These are phyloP conservation scores for Agrenia bidenticulata DNA, from an alignment of 2,888 invertebrate genomes.

Conservation along the genomic window DNA sequence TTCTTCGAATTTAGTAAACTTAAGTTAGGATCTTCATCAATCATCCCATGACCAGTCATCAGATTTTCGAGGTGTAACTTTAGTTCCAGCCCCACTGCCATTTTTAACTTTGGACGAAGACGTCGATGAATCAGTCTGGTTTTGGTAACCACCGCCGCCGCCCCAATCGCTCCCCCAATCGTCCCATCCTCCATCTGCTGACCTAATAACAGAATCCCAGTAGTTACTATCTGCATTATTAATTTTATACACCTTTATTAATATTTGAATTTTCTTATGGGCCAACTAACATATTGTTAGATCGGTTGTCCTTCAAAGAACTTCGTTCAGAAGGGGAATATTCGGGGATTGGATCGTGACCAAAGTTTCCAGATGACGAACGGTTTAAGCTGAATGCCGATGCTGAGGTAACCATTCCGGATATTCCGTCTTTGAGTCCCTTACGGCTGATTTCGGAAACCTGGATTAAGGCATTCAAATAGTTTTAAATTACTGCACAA, in stretches of 20 bases:
- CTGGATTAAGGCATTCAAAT: constrained; percentile 28
- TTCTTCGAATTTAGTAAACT: no score
- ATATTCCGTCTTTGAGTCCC: constrained; percentile 50
- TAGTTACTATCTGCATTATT: background rate
- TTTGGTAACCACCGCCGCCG: constrained; percentile 37
- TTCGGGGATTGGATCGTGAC: constrained; percentile 50
- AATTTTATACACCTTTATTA: background rate
- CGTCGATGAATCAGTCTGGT: constrained; percentile 31
- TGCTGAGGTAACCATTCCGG: constrained; percentile 48
- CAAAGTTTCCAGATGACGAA: constrained; percentile 39
- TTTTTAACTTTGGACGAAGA: constrained; percentile 20
- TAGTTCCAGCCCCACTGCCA: constrained; percentile 24
- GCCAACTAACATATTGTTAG: constrained; percentile 7
- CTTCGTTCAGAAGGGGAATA: constrained; percentile 42
- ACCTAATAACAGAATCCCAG: background rate
- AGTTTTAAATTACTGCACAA: no score
- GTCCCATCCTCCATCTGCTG: constrained; percentile 42
- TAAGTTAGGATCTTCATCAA: constrained; percentile 27
- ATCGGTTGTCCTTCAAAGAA: constrained; percentile 31
- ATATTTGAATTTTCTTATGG: background rate
- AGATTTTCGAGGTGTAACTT: constrained; percentile 38
- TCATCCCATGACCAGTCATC: constrained; percentile 52
- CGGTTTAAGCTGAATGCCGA: constrained; percentile 45
- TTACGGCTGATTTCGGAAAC: constrained; percentile 47
- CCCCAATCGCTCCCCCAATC: constrained; percentile 38